A percentile compares a stretch with the other conserved stretches of the same genome.
Evolutionary conservation across 2,113 vertebrate species (phyloP).

Genomic region (Dicrurus megarhynchus): DNA sequence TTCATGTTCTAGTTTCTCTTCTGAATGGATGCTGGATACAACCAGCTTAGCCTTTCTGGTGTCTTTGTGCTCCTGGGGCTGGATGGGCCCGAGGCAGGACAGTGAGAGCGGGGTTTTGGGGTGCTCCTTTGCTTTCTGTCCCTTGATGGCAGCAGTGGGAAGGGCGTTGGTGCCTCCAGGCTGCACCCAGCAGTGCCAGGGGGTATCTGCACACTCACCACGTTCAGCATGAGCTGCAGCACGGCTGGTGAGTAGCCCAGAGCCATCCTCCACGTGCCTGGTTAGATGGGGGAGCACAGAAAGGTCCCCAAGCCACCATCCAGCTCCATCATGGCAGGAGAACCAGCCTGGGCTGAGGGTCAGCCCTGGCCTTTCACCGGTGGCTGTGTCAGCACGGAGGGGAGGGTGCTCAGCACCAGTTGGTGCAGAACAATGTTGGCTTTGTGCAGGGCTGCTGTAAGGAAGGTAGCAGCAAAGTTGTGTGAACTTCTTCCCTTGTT

Average conservation of each 20-base stretch:
- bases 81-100: neutral
- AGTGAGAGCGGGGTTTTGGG: neutral
- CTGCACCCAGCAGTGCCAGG: neutral
- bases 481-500: neutral
- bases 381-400: fast-evolving
- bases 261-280: neutral
- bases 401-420: neutral
- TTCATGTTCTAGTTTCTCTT: neutral
- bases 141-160: neutral
- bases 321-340: neutral
- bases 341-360: neutral
- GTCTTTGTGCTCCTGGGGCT: neutral
- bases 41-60: neutral
- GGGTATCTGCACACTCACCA: fast-evolving
- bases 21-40: neutral
- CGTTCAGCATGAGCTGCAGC: fast-evolving
- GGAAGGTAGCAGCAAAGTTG: neutral
- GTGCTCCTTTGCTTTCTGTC: neutral
- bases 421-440: neutral
- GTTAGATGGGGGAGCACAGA: neutral
- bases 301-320: fast-evolving
- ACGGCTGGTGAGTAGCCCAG: fast-evolving
- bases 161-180: neutral
- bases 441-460: neutral
- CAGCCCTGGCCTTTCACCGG: fast-evolving